phyloP scores from a whole-genome alignment of 2,113 vertebrate genomes.

The Ursus arctos region DNA sequence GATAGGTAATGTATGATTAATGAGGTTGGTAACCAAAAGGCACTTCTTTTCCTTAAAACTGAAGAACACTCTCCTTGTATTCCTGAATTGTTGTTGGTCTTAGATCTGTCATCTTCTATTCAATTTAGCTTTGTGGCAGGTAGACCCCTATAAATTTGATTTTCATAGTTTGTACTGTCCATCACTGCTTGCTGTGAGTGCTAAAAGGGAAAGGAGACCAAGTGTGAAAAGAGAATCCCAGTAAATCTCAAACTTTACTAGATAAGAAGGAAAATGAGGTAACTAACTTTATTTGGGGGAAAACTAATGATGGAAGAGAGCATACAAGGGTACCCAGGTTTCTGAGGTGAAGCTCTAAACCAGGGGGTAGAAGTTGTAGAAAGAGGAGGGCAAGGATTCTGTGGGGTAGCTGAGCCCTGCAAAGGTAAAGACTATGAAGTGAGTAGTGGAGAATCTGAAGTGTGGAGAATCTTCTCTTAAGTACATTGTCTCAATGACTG shows the following conservation, averaged over 20 bases:
- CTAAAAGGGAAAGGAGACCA: background rate
- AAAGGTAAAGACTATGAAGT: background rate
- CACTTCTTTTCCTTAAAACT: background rate
- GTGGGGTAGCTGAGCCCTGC: background rate
- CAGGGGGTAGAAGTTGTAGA: background rate
- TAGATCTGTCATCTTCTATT: background rate
- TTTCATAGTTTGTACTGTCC: background rate
- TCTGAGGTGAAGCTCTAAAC: background rate
- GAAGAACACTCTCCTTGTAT: background rate
- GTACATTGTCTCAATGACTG: background rate
- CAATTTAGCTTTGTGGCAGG: background rate
- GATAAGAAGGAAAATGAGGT: background rate
- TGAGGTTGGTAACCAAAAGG: background rate
- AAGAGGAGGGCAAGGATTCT: background rate
- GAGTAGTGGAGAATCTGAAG: background rate
- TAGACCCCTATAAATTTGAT: background rate
- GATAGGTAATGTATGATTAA: background rate
- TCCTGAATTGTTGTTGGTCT: background rate
- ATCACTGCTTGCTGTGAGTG: background rate
- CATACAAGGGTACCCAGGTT: background rate
- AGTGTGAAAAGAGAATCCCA: background rate
- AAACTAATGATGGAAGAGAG: background rate
- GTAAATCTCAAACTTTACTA: background rate
- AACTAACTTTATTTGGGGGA: background rate
- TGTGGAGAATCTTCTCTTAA: background rate